Evolutionary conservation across 1,140 invertebrate species (phyloP).

Genomic region (Cydia splendana): DNA sequence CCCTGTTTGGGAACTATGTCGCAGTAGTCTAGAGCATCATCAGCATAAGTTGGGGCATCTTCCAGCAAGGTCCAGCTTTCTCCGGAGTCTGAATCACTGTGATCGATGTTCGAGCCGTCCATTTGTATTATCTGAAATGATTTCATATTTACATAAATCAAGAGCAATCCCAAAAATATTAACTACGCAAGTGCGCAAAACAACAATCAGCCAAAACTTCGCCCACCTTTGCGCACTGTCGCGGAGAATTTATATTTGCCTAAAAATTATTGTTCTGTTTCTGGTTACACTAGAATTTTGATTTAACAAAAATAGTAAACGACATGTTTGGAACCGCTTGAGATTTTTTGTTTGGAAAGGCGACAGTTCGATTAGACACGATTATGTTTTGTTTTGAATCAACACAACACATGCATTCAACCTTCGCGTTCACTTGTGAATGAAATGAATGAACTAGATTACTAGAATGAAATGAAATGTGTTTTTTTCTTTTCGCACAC

Average conservation of each 20-base stretch:
- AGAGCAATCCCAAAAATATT: not conserved
- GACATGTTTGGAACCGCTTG: conserved; percentile 46
- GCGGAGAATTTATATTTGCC: conserved; percentile 41
- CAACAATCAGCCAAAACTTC: conserved; percentile 36
- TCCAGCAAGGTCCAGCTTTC: conserved; percentile 73
- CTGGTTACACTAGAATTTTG: conserved; percentile 55
- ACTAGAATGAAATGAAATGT: conserved; percentile 2
- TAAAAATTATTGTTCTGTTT: conserved; percentile 39
- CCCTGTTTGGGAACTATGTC: conserved; percentile 36
- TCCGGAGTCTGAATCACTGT: conserved; percentile 73
- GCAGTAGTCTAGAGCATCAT: conserved; percentile 50
- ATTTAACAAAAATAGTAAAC: conserved; percentile 44
- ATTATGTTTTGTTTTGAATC: conserved; percentile 53
- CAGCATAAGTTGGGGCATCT: conserved; percentile 46
- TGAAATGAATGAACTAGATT: not conserved
- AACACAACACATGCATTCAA: conserved; percentile 23
- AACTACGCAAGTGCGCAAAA: conserved; percentile 28
- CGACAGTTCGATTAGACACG: conserved; percentile 42
- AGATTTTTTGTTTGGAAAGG: conserved; percentile 49
- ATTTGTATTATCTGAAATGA: conserved; percentile 47
- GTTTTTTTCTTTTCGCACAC: conserved; percentile 2
- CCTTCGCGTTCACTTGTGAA: conserved; percentile 18
- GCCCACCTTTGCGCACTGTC: conserved; percentile 44
- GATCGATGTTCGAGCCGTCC: conserved; percentile 61
- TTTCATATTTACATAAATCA: conserved; percentile 1